phyloP scores from a whole-genome alignment of 2,888 invertebrate genomes.

The Tromatobia lineatoria region DNA sequence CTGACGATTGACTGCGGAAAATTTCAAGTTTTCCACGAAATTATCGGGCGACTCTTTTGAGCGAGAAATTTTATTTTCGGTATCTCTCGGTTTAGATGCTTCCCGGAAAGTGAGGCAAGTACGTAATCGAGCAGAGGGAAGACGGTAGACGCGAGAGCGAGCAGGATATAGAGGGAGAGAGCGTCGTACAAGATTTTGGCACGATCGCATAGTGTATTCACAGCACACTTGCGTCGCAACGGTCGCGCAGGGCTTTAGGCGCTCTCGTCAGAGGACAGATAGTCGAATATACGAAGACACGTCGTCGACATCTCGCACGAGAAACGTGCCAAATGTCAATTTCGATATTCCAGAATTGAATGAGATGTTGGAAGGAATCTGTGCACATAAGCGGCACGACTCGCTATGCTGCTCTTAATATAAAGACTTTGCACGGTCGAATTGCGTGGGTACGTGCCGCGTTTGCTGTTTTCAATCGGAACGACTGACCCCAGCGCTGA shows the following conservation, averaged over 20 bases:
- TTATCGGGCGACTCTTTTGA: neutral
- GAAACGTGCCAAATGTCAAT: constrained; percentile 56
- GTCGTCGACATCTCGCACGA: neutral
- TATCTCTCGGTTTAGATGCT: neutral
- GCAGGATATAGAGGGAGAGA: neutral
- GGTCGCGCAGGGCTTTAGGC: neutral
- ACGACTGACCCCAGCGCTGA: neutral
- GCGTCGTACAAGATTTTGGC: constrained; percentile 31
- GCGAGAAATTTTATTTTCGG: constrained; percentile 41
- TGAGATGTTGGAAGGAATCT: neutral
- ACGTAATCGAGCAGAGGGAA: constrained; percentile 21
- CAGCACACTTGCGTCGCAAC: neutral
- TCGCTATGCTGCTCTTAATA: neutral
- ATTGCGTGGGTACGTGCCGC: constrained; percentile 34
- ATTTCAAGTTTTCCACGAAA: constrained; percentile 13
- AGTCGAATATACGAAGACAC: constrained; percentile 9
- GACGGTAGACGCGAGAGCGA: constrained; percentile 8
- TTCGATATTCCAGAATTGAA: constrained; percentile 41
- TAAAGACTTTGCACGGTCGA: constrained; percentile 26
- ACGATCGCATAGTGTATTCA: constrained; percentile 15
- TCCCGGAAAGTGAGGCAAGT: constrained; percentile 28
- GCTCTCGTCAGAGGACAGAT: constrained; percentile 21
- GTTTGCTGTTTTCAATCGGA: constrained; percentile 27
- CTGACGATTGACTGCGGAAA: neutral
- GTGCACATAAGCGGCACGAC: neutral